Conservation (phyloP, 2,113 vertebrate genomes). For the Plecotus auritus region DNA sequence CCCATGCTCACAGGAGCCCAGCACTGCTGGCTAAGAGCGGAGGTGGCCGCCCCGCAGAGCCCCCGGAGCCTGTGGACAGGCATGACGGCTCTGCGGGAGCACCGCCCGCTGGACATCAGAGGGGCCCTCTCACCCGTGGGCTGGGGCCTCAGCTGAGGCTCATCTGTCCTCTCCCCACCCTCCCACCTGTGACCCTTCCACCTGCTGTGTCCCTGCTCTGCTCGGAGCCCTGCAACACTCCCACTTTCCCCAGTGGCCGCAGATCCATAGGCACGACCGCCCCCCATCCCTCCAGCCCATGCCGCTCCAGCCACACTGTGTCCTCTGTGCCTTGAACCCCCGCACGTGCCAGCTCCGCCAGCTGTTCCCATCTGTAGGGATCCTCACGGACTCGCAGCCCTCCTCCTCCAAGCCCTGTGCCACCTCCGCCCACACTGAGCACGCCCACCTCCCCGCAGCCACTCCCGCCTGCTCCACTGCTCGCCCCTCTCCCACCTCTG, state of each 20-base stretch:
- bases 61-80: too few relatives aligned
- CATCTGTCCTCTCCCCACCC: background rate
- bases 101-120: fast-evolving
- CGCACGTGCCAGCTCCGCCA: background rate
- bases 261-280: fast-evolving
- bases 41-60: fast-evolving
- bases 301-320: background rate
- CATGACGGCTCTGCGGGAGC: fast-evolving
- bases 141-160: background rate
- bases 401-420: background rate
- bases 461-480: background rate
- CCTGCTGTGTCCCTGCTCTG: background rate
- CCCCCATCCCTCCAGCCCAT: too few relatives aligned
- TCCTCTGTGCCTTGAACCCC: too few relatives aligned
- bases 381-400: too few relatives aligned
- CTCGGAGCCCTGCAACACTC: background rate
- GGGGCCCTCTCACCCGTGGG: background rate
- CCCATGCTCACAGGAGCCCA: background rate
- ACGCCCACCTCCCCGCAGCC: too few relatives aligned
- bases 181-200: background rate
- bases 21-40: background rate
- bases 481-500: too few relatives aligned
- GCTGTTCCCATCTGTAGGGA: fast-evolving
- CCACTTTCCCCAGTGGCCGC: background rate
- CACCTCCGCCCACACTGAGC: background rate